phyloP scores from a whole-genome alignment of 2,888 invertebrate genomes.

The Rhaphigaster nebulosa region DNA sequence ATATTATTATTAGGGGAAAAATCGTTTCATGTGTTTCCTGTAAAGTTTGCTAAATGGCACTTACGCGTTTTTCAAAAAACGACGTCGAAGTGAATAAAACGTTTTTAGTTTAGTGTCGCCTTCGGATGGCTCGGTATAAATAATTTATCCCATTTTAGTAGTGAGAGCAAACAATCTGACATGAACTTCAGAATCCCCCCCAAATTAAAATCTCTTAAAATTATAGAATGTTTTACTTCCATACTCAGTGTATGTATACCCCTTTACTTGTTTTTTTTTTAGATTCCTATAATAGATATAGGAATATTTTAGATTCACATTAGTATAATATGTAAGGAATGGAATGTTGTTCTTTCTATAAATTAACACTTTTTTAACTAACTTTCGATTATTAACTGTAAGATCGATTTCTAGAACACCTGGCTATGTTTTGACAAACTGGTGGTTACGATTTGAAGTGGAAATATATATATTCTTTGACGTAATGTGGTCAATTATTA shows the following conservation, averaged over 20 bases:
- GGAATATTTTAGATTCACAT: too few relatives aligned
- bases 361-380: not conserved
- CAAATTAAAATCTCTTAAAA: not conserved
- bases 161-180: too few relatives aligned
- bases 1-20: too few relatives aligned
- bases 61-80: too few relatives aligned
- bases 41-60: too few relatives aligned
- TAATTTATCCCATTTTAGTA: too few relatives aligned
- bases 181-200: not conserved
- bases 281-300: not conserved
- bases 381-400: not conserved
- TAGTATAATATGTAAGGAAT: not conserved
- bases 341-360: not conserved
- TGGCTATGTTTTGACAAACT: slow-evolving; percentile 45
- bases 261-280: not conserved
- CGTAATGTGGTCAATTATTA: not conserved
- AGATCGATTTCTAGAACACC: slow-evolving; percentile 33
- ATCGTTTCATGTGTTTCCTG: too few relatives aligned
- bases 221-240: not conserved
- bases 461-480: not conserved
- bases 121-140: too few relatives aligned
- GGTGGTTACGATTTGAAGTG: slow-evolving; percentile 38
- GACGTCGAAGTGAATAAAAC: too few relatives aligned
- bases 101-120: too few relatives aligned
- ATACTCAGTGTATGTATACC: not conserved